phyloP scores from a whole-genome alignment of 2,113 vertebrate genomes.

The Pseudopipra pipra region DNA sequence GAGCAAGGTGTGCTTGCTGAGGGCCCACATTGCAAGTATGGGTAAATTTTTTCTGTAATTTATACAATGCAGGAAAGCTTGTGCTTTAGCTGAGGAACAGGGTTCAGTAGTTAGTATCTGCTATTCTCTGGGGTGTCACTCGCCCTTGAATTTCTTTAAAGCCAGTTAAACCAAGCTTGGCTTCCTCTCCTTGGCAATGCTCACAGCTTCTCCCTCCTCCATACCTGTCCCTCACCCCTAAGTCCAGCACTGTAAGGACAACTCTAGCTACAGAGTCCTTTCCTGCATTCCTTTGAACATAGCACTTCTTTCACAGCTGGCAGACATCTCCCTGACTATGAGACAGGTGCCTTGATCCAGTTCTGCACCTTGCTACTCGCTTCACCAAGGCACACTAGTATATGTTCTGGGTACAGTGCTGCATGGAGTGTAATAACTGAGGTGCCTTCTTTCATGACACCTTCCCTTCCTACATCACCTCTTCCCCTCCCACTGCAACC shows the following conservation, averaged over 20 bases:
- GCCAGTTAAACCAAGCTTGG: neutral
- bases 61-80: neutral
- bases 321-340: neutral
- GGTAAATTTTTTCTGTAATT: neutral
- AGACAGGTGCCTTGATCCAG: neutral
- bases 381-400: neutral
- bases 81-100: neutral
- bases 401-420: neutral
- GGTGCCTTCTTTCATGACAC: neutral
- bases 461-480: neutral
- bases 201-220: neutral
- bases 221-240: neutral
- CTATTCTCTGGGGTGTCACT: neutral
- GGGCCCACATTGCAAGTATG: neutral
- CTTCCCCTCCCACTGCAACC: neutral
- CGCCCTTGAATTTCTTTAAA: neutral
- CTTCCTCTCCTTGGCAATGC: neutral
- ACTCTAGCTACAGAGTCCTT: neutral
- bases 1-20: neutral
- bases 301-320: neutral
- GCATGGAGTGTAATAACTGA: neutral
- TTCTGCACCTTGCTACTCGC: neutral
- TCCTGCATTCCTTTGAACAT: neutral
- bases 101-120: neutral
- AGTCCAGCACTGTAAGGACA: neutral